Evolutionary conservation across 2,113 vertebrate genomes (phyloP), one percentile per base, ranked within the genome.

Genomic region (Plotosus lineatus): DNA sequence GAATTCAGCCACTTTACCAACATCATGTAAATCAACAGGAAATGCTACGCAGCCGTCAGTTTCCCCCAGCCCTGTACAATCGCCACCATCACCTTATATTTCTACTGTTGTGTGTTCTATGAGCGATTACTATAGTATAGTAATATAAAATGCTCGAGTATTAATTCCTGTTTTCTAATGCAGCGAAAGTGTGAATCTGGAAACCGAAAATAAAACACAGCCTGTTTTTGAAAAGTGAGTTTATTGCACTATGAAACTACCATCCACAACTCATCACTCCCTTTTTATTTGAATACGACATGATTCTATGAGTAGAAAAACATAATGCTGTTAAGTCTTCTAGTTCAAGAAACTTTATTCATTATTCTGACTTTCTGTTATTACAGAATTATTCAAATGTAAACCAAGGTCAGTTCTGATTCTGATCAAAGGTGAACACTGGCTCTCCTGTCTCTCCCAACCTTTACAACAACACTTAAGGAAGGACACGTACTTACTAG

Each of bases 211-310:
- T 4, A 81, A 51, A 81, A 28, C 33, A 78, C 60, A 46, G 28
- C 15, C 11, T 36, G 31, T 81, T 55, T 66, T 63, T 44, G 80
- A 68, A 82, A 82, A 82, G 58, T 81, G 38, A 82, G 61, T 82
- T 82, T 82, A 82, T 82, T 82, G 80, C 80, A 82, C 80, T 77
- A 82, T 23, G 55, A 68, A 68, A 48, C 73, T 82, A 76, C 53
- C 63, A 77, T 65, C 48, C 74, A 75, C 75, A 69, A 44, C 80
- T 38, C 80, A 46, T 77, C 80, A 76, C 61, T 82, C 79, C 48
- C 58, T 66, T 65, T 66, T 60, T 38, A 33, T 69, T 50, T 19
- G 65, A 23, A 36, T 21, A 60, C 60, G 15, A 73, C 5, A 60
- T 17, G 38, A 19, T 73, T 50, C 38, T 71, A 42, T 60, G n/a